A percentile compares a stretch with the other conserved stretches of the same genome.
phyloP scores from a whole-genome alignment of 2,113 vertebrate genomes.

The Muntiacus muntjak region DNA sequence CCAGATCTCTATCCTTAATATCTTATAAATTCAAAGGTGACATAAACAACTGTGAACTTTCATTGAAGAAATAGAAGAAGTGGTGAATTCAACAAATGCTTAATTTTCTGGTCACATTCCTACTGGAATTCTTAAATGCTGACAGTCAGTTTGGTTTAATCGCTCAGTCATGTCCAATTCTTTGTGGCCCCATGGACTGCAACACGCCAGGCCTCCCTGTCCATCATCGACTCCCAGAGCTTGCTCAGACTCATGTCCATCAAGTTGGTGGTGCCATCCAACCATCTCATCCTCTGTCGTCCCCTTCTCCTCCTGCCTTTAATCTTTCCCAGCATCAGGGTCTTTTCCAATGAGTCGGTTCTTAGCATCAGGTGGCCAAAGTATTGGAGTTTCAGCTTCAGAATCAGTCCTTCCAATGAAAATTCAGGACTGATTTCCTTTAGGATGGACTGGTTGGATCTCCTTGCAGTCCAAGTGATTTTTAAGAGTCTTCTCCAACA shows the following conservation, averaged over 20 bases:
- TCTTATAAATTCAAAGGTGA: not conserved
- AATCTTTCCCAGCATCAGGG: not conserved
- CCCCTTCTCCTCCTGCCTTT: not conserved
- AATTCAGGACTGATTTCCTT: not conserved
- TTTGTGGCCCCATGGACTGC: fast-evolving
- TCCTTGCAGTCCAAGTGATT: not conserved
- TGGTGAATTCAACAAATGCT: not conserved
- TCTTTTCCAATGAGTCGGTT: fast-evolving
- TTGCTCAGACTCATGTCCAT: not conserved
- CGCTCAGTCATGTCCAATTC: fast-evolving
- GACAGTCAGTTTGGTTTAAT: not conserved
- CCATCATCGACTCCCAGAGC: not conserved
- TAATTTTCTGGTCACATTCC: not conserved
- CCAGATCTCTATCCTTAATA: not conserved
- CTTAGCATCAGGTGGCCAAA: not conserved
- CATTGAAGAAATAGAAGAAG: not conserved
- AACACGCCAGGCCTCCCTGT: not conserved
- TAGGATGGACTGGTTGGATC: not conserved
- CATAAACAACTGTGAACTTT: not conserved
- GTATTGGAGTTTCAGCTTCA: not conserved
- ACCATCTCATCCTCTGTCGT: not conserved
- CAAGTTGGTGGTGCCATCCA: not conserved
- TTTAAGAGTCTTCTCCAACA: not conserved
- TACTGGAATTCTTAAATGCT: not conserved
- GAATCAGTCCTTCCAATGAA: not conserved